Evolutionary conservation across 2,888 invertebrate genomes (phyloP).

Genomic region (Melieria crassipennis): DNA sequence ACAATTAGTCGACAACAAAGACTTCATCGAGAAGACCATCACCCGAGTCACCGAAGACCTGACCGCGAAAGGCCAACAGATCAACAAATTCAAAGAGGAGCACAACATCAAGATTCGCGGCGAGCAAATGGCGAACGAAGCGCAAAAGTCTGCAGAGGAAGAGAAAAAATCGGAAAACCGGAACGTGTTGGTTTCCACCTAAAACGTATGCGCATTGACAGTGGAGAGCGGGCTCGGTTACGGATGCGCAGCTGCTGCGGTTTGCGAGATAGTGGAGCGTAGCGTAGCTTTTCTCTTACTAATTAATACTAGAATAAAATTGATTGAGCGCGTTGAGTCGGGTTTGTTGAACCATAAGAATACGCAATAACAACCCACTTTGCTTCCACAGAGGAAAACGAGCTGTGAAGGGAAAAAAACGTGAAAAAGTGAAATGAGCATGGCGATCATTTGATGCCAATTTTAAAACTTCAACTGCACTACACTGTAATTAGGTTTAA

Average conservation of each 20-base stretch:
- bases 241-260: too few relatives aligned
- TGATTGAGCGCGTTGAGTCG: too few relatives aligned
- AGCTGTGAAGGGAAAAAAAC: too few relatives aligned
- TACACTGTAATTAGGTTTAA: not conserved
- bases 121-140: conserved; percentile 67
- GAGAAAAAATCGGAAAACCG: conserved; percentile 65
- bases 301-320: too few relatives aligned
- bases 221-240: too few relatives aligned
- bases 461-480: not conserved
- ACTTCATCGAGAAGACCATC: conserved; percentile 82
- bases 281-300: too few relatives aligned
- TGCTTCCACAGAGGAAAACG: too few relatives aligned
- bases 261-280: too few relatives aligned
- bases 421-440: too few relatives aligned
- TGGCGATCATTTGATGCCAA: too few relatives aligned
- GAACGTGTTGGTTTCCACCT: conserved; percentile 69
- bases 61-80: conserved; percentile 85
- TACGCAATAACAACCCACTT: too few relatives aligned
- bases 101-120: conserved; percentile 88
- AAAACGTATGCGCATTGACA: conserved; percentile 28
- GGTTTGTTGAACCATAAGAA: too few relatives aligned
- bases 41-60: conserved; percentile 83
- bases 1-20: conserved; percentile 80
- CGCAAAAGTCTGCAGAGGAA: conserved; percentile 47
- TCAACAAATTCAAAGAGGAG: conserved; percentile 91